Percentiles rank a stretch among this genome's conserved stretches.
These are phyloP conservation scores for Delia radicum DNA, from an alignment of 1,140 invertebrate species.

Conservation along the genomic window DNA sequence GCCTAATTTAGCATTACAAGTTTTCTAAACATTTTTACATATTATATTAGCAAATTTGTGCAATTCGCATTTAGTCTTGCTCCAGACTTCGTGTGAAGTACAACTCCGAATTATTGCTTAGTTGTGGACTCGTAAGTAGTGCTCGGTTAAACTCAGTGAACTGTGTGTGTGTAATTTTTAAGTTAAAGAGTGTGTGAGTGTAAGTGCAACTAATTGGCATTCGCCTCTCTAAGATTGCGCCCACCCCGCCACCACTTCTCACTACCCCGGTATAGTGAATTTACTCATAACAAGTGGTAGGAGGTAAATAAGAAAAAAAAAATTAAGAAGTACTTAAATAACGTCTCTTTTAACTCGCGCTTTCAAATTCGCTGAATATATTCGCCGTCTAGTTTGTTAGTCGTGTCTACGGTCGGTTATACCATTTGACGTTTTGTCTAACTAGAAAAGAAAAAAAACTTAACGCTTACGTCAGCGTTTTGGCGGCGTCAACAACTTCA, in stretches of 20 bases:
- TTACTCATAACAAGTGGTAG: neutral
- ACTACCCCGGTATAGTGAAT: neutral
- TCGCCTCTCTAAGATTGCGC: neutral
- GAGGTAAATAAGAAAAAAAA: neutral
- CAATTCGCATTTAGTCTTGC: conserved; percentile 11
- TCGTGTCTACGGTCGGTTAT: neutral
- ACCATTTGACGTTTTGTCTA: neutral
- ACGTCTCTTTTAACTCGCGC: neutral
- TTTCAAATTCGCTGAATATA: neutral
- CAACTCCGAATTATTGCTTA: conserved; percentile 8
- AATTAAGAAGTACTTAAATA: neutral
- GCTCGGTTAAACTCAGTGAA: neutral
- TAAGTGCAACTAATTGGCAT: neutral
- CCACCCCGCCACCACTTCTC: neutral
- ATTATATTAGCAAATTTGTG: conserved; percentile 11
- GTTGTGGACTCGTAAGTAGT: conserved; percentile 11
- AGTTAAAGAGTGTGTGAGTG: neutral
- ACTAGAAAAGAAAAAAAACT: neutral
- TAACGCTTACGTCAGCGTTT: neutral
- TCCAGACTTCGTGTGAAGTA: conserved; percentile 13
- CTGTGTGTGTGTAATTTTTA: neutral
- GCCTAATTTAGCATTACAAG: conserved; percentile 16
- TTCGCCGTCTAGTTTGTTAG: neutral
- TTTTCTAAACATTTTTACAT: neutral
- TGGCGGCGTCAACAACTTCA: neutral